These are phyloP conservation scores for Theocolax elegans DNA, from an alignment of 1,140 invertebrate genomes.

Conservation along the genomic window DNA sequence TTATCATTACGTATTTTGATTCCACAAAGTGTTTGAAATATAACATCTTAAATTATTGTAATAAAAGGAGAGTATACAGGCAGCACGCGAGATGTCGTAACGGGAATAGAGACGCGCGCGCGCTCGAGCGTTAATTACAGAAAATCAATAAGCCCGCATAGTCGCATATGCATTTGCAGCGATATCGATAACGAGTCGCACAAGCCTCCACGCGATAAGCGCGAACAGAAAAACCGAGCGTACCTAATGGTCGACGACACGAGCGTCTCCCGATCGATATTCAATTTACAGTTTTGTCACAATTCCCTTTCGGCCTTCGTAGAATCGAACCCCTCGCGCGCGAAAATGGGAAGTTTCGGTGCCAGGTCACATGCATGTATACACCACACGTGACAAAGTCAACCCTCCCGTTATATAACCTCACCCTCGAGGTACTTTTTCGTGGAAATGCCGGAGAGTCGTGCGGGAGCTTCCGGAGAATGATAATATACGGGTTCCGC, in stretches of 20 bases:
- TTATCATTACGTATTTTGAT: too few species aligned
- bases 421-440: too few species aligned
- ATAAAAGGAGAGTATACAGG: neutral
- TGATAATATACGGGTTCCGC: constrained; percentile 24
- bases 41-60: neutral
- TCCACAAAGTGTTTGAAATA: too few species aligned
- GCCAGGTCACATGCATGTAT: neutral
- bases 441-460: too few species aligned
- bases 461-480: constrained; percentile 8
- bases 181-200: neutral
- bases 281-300: constrained; percentile 67
- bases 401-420: too few species aligned
- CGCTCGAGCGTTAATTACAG: constrained; percentile 6
- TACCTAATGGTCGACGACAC: constrained; percentile 55
- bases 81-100: neutral
- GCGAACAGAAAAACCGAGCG: neutral
- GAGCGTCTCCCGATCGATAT: constrained; percentile 62
- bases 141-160: neutral
- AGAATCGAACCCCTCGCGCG: constrained; percentile 48
- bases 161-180: neutral
- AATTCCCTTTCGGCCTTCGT: constrained; percentile 53
- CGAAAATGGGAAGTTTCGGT: neutral
- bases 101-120: too few species aligned
- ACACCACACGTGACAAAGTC: neutral
- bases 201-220: neutral